These are phyloP conservation scores for Charanyca ferruginea DNA, from an alignment of 2,888 invertebrate genomes.

Conservation along the genomic window DNA sequence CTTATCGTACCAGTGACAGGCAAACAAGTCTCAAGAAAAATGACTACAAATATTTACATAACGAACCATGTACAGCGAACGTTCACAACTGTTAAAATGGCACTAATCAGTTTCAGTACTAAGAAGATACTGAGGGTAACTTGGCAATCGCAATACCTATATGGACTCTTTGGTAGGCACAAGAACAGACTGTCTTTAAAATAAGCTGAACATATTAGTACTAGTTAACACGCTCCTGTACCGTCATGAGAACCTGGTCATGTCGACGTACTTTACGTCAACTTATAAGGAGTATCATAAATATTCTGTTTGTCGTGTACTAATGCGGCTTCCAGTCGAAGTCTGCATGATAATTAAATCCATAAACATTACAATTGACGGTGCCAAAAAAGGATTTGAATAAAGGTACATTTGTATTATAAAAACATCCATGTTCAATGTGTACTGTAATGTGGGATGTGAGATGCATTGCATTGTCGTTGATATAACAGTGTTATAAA, in stretches of 20 bases:
- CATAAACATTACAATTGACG: slow-evolving; percentile 60
- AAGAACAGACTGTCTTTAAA: slow-evolving; percentile 8
- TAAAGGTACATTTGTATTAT: slow-evolving; percentile 59
- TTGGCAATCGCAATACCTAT: slow-evolving; percentile 9
- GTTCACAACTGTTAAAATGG: slow-evolving; percentile 16
- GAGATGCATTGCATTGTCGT: slow-evolving; percentile 80
- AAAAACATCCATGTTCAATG: slow-evolving; percentile 82
- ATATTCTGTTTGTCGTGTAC: slow-evolving; percentile 68
- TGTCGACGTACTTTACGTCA: slow-evolving; percentile 20
- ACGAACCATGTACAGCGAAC: slow-evolving; percentile 21
- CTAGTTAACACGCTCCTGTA: slow-evolving; percentile 29
- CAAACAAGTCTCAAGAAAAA: slow-evolving; percentile 44
- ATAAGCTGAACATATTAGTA: slow-evolving; percentile 29
- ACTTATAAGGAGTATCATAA: slow-evolving; percentile 69
- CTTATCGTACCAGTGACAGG: slow-evolving; percentile 49
- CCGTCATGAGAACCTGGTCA: slow-evolving; percentile 14
- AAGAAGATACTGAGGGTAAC: slow-evolving; percentile 4
- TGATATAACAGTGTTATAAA: slow-evolving; percentile 75
- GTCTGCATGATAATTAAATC: slow-evolving; percentile 62
- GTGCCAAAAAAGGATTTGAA: slow-evolving; percentile 61
- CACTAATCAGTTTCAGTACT: slow-evolving; percentile 30
- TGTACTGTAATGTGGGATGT: slow-evolving; percentile 87
- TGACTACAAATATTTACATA: slow-evolving; percentile 2
- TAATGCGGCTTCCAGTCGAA: slow-evolving; percentile 49
- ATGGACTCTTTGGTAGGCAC: slow-evolving; percentile 3